These are phyloP conservation scores for Volucella inflata DNA, from an alignment of 2,888 invertebrate genomes.

Conservation along the genomic window DNA sequence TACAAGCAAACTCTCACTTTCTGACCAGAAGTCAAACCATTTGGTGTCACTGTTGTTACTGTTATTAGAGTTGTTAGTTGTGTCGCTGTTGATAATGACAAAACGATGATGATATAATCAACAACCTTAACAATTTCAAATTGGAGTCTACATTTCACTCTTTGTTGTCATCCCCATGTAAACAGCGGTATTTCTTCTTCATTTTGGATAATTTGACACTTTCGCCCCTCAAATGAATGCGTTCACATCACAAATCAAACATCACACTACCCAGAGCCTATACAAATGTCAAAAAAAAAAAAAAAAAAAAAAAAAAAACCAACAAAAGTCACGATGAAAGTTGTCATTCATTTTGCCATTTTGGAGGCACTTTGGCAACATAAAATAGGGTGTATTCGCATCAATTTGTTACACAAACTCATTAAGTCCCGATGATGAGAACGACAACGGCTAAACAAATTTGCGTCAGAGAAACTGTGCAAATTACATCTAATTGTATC, in stretches of 20 bases:
- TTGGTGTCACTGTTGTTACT: background rate
- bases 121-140: slow-evolving; percentile 23
- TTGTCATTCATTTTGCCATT: slow-evolving; percentile 24
- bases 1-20: slow-evolving; percentile 46
- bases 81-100: background rate
- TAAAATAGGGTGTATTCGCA: slow-evolving; percentile 20
- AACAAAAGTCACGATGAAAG: slow-evolving; percentile 33
- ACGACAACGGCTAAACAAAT: slow-evolving; percentile 11
- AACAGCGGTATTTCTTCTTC: background rate
- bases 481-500: slow-evolving; percentile 40
- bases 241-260: slow-evolving; percentile 14
- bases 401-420: slow-evolving; percentile 59
- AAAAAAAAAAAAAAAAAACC: background rate
- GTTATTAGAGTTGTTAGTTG: background rate
- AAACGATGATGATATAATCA: slow-evolving; percentile 43
- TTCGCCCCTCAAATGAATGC: slow-evolving; percentile 49
- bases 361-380: slow-evolving; percentile 10
- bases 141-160: slow-evolving; percentile 18
- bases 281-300: background rate
- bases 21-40: slow-evolving; percentile 1
- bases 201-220: slow-evolving; percentile 50
- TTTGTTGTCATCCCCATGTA: background rate
- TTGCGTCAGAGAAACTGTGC: slow-evolving; percentile 22
- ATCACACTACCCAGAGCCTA: no score
- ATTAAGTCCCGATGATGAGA: slow-evolving; percentile 13